Evolutionary conservation across 2,888 invertebrate species (phyloP).

Genomic region (Chalcis sispes): DNA sequence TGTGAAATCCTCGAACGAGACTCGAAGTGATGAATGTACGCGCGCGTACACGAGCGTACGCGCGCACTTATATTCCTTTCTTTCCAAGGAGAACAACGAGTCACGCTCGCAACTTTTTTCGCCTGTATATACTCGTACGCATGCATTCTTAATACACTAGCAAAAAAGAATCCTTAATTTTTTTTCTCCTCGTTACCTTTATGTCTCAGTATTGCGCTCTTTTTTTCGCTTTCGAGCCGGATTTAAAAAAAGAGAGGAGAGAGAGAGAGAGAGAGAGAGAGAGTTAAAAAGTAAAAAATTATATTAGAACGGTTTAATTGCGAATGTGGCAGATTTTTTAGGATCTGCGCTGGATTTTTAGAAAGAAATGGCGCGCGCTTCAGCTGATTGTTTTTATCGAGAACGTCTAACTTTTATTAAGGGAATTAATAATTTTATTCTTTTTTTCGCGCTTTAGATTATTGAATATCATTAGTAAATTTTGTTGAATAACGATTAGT

Average conservation of each 20-base stretch:
- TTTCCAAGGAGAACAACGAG: too few relatives aligned
- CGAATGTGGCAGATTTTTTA: conserved; percentile 62
- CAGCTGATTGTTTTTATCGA: conserved; percentile 11
- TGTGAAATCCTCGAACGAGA: too few relatives aligned
- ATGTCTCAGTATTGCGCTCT: neutral
- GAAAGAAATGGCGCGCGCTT: neutral
- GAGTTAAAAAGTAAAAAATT: conserved; percentile 7
- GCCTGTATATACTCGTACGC: neutral
- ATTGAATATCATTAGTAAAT: too few relatives aligned
- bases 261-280: conserved; percentile 4
- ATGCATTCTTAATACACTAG: neutral
- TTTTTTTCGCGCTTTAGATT: too few relatives aligned
- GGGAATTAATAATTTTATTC: neutral
- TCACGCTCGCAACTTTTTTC: too few relatives aligned
- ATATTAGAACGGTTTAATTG: conserved; percentile 38
- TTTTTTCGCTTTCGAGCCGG: neutral
- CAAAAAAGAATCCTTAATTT: neutral
- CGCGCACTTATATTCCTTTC: neutral
- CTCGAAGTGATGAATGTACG: neutral
- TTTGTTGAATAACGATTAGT: too few relatives aligned
- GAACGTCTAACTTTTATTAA: conserved; percentile 5
- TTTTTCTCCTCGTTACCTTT: neutral
- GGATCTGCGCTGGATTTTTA: conserved; percentile 33
- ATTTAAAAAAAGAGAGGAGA: neutral
- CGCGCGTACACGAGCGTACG: too few relatives aligned